phyloP scores from a whole-genome alignment of 2,113 vertebrate species.

The Lichenostomus cassidix region DNA sequence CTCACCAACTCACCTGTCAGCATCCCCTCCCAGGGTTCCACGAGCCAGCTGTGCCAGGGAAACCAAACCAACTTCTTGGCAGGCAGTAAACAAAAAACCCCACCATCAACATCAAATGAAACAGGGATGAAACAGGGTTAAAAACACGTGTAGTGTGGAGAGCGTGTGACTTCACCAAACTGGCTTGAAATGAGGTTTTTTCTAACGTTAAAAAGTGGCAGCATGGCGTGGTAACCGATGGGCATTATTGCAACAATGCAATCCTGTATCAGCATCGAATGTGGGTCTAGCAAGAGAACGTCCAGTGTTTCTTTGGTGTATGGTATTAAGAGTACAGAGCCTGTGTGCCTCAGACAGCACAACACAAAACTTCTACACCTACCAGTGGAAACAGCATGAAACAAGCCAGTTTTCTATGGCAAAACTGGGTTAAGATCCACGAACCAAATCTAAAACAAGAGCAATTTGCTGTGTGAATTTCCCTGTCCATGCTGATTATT shows the following conservation, averaged over 20 bases:
- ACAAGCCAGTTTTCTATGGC: neutral
- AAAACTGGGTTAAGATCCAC: neutral
- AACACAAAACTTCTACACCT: neutral
- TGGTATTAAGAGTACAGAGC: slow-evolving; percentile 29
- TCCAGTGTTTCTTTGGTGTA: slow-evolving; percentile 74
- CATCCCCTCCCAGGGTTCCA: fast-evolving
- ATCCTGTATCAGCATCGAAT: neutral
- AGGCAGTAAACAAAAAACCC: neutral
- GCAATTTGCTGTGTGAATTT: neutral
- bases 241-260: slow-evolving; percentile 26
- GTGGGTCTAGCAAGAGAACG: neutral
- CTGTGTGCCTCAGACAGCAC: slow-evolving; percentile 17
- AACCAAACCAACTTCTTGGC: neutral
- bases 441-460: neutral
- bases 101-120: neutral
- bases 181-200: neutral
- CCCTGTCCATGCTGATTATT: neutral
- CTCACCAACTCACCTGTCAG: neutral
- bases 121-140: neutral
- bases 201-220: neutral
- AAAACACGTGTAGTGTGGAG: neutral
- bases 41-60: neutral
- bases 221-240: neutral
- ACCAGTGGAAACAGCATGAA: neutral
- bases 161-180: neutral